Conservation (phyloP, 1,140 invertebrate genomes). For the Micrasema minimum region DNA sequence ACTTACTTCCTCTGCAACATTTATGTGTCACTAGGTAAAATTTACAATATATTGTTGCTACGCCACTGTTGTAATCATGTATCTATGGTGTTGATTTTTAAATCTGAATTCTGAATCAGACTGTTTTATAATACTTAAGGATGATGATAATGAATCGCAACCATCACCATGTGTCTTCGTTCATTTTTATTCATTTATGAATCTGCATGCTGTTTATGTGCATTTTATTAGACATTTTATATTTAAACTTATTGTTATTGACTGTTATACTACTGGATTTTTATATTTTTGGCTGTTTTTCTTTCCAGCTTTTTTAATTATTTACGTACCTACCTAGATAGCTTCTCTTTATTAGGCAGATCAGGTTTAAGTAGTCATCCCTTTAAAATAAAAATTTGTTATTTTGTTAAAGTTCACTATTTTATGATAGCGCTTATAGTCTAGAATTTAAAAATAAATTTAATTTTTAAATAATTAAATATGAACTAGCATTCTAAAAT, state of each 20-base stretch:
- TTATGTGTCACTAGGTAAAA: too few relatives aligned
- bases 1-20: too few relatives aligned
- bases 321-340: conserved; percentile 28
- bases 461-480: conserved; percentile 1
- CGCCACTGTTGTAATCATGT: too few relatives aligned
- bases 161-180: conserved; percentile 54
- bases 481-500: neutral
- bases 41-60: too few relatives aligned
- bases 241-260: conserved; percentile 38
- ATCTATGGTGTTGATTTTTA: too few relatives aligned
- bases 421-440: conserved; percentile 6
- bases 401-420: neutral
- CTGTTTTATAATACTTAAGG: neutral
- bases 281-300: conserved; percentile 53
- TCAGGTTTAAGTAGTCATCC: conserved; percentile 22
- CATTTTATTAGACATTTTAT: conserved; percentile 51
- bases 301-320: conserved; percentile 47
- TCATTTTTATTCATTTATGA: conserved; percentile 54
- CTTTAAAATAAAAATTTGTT: conserved; percentile 9
- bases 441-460: conserved; percentile 7
- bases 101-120: too few relatives aligned
- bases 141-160: conserved; percentile 40
- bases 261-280: conserved; percentile 35
- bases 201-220: conserved; percentile 54
- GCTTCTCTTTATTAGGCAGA: conserved; percentile 33